phyloP scores from a whole-genome alignment of 92 coral and sea anemone genomes.

The Epizoanthus rinbou region DNA sequence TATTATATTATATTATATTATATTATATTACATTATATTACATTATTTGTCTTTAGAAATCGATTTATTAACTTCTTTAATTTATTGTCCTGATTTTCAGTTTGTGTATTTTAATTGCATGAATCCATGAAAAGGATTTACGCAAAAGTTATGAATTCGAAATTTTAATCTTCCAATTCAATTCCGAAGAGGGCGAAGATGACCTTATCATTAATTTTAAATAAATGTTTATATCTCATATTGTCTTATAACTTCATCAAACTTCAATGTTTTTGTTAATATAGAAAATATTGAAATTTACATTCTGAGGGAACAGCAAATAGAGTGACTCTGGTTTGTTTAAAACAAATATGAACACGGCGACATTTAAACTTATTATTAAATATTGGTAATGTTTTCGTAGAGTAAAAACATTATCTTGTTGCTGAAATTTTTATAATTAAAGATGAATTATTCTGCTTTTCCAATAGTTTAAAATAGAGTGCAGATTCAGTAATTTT shows the following conservation, averaged over 20 bases:
- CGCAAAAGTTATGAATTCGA: neutral
- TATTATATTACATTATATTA: too few relatives aligned
- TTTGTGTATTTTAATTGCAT: conserved; percentile 18
- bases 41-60: neutral
- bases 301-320: conserved; percentile 20
- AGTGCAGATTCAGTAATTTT: neutral
- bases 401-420: too few relatives aligned
- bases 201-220: neutral
- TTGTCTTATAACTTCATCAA: conserved; percentile 10
- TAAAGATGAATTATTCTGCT: neutral
- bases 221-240: conserved; percentile 11
- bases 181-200: neutral
- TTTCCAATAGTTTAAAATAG: neutral
- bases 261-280: conserved; percentile 39
- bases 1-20: too few relatives aligned
- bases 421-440: neutral
- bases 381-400: too few relatives aligned
- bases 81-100: neutral
- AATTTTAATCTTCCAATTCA: neutral
- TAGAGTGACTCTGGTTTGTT: neutral
- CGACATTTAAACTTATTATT: too few relatives aligned
- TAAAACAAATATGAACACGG: neutral
- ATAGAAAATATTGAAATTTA: conserved; percentile 13
- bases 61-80: neutral
- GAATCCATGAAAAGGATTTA: neutral